phyloP scores from a whole-genome alignment of 2,888 invertebrate species.

The Smittia sp. region DNA sequence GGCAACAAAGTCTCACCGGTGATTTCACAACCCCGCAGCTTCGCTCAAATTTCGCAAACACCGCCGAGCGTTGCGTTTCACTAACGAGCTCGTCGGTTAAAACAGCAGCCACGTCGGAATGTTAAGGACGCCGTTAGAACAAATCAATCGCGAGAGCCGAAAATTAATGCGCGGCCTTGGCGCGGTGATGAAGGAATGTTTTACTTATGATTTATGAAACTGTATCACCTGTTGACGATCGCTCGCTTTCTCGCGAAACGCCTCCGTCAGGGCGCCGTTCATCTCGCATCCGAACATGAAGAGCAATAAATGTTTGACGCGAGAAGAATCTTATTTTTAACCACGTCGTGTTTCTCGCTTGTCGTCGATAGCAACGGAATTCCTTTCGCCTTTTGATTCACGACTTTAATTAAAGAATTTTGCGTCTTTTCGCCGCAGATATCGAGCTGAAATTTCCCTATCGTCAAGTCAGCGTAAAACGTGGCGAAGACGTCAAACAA shows the following conservation, averaged over 20 bases:
- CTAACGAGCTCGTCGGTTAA: background rate
- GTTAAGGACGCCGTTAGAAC: conserved; percentile 28
- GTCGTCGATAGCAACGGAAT: background rate
- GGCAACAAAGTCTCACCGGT: too few relatives aligned
- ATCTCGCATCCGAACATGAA: background rate
- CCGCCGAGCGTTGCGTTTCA: background rate
- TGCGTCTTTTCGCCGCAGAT: conserved; percentile 58
- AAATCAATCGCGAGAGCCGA: background rate
- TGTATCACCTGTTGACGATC: conserved; percentile 22
- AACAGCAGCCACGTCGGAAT: background rate
- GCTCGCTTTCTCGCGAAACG: background rate
- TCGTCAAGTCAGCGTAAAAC: conserved; percentile 80
- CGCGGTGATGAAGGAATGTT: background rate
- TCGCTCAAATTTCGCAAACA: background rate
- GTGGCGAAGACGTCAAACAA: conserved; percentile 81
- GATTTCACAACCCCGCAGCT: background rate
- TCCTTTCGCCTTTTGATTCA: conserved; percentile 23
- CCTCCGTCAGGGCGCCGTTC: conserved; percentile 30
- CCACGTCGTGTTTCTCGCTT: background rate
- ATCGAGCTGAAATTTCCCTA: conserved; percentile 84
- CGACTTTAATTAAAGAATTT: background rate
- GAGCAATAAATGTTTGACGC: background rate
- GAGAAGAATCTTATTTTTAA: conserved; percentile 5
- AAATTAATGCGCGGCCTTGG: conserved; percentile 2
- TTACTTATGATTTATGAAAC: conserved; percentile 26